Conservation (phyloP, 2,113 vertebrate species). For the Odocoileus hemionus region DNA sequence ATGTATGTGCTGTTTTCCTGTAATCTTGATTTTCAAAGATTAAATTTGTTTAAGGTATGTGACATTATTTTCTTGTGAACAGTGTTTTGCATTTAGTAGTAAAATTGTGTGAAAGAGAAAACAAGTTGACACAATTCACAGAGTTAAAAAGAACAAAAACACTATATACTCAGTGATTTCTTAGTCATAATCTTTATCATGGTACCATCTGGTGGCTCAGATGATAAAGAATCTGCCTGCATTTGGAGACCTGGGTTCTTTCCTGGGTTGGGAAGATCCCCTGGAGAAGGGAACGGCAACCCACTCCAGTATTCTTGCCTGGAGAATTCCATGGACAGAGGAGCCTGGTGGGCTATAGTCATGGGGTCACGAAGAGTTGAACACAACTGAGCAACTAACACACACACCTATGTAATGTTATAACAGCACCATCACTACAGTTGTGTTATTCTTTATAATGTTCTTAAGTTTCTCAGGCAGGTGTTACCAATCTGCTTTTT, state of each 20-base stretch:
- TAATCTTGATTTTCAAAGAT: neutral
- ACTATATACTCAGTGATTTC: neutral
- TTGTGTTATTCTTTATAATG: slow-evolving; percentile 36
- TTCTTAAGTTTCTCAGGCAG: neutral
- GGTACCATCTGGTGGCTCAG: neutral
- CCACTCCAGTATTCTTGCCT: neutral
- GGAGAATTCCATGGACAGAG: neutral
- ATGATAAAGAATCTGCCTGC: neutral
- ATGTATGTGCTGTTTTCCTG: neutral
- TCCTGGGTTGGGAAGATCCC: neutral
- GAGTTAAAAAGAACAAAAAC: neutral
- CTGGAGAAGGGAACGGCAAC: neutral
- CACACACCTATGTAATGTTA: neutral
- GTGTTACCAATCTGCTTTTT: slow-evolving; percentile 5
- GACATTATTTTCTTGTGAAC: neutral
- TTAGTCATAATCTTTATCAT: slow-evolving; percentile 9
- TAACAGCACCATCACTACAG: neutral
- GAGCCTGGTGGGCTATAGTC: neutral
- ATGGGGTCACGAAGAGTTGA: neutral
- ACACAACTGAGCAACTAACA: neutral
- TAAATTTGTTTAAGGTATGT: slow-evolving; percentile 6
- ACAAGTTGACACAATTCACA: neutral
- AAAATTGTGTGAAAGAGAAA: neutral
- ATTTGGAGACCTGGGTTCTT: neutral
- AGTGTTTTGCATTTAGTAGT: slow-evolving; percentile 5